These are phyloP conservation scores for Phortica magna DNA, from an alignment of 2,888 invertebrate species.

Conservation along the genomic window DNA sequence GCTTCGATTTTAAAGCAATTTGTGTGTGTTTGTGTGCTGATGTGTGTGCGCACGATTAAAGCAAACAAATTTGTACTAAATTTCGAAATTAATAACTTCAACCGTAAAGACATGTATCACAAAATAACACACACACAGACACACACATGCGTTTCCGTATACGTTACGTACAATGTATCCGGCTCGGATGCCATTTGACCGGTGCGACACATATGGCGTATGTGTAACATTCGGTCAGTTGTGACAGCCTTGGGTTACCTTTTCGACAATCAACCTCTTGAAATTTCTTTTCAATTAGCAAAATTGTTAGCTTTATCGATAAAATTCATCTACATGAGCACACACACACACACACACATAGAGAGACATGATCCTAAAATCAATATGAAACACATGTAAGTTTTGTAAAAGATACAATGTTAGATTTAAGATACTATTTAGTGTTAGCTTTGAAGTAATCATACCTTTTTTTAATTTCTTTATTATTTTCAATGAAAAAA, in stretches of 20 bases:
- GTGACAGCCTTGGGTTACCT: not conserved
- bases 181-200: not conserved
- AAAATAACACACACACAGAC: conserved; percentile 9
- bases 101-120: not conserved
- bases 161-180: too few species aligned
- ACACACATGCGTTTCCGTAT: too few species aligned
- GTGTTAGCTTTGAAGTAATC: too few species aligned
- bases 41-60: not conserved
- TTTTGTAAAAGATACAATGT: not conserved
- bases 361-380: not conserved
- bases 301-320: conserved; percentile 54
- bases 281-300: conserved; percentile 71
- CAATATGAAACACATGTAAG: not conserved
- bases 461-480: too few species aligned
- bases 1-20: too few species aligned
- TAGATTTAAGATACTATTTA: not conserved
- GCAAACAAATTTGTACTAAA: not conserved
- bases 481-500: too few species aligned
- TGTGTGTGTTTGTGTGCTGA: too few species aligned
- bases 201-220: conserved; percentile 4
- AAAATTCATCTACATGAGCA: not conserved
- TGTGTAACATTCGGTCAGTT: not conserved
- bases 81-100: not conserved
- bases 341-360: not conserved
- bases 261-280: conserved; percentile 20